phyloP scores from a whole-genome alignment of 2,113 vertebrate species.

The Chaetodon auriga region DNA sequence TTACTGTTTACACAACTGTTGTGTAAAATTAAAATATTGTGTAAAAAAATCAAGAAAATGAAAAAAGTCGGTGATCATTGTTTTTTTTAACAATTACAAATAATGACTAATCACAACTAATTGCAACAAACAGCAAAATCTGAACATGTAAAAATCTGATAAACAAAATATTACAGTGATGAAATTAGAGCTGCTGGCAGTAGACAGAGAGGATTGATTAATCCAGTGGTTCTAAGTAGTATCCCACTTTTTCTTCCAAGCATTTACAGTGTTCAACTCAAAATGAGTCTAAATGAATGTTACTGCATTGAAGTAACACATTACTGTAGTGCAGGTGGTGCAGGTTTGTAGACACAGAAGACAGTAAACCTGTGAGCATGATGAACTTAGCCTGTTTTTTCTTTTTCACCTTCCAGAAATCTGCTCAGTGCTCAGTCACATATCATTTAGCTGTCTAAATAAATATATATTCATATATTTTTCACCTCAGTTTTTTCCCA shows the following conservation, averaged over 20 bases:
- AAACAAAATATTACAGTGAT: not conserved
- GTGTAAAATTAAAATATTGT: no score
- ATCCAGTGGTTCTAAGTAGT: constrained; percentile 13
- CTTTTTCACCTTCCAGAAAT: not conserved
- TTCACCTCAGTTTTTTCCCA: not conserved
- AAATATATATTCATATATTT: not conserved
- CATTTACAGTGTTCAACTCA: not conserved
- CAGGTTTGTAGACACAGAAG: not conserved
- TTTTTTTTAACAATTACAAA: not conserved
- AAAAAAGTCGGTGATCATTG: not conserved
- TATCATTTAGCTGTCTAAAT: not conserved
- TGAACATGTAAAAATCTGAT: not conserved
- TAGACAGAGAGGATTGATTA: not conserved
- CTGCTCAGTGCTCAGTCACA: not conserved
- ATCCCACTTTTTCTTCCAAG: not conserved
- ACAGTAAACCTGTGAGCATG: not conserved
- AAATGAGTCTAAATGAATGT: not conserved
- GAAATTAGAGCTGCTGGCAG: not conserved
- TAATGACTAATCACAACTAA: no score
- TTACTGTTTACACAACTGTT: no score
- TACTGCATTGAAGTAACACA: not conserved
- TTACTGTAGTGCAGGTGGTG: no score
- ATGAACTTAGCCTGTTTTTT: not conserved
- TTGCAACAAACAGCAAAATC: not conserved
- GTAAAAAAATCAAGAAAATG: no score